Conservation (phyloP, 2,797 vertebrate genomes). For the Threskiornis aethiopicus region DNA sequence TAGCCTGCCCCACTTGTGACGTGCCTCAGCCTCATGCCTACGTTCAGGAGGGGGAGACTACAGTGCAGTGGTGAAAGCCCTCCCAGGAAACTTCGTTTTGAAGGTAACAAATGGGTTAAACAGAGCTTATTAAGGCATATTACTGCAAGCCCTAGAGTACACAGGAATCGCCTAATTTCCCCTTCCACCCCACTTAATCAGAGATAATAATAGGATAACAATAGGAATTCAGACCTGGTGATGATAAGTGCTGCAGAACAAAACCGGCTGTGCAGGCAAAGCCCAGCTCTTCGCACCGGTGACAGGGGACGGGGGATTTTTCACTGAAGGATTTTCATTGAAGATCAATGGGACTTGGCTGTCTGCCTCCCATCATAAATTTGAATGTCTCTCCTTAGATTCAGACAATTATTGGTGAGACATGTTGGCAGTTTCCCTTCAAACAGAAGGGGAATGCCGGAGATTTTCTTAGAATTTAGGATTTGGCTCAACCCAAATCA, state of each 20-base stretch:
- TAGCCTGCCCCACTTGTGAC: background rate
- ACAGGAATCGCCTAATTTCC: background rate
- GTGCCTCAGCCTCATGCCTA: background rate
- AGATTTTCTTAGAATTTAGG: slow-evolving; percentile 21
- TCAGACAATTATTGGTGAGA: slow-evolving; percentile 11
- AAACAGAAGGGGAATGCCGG: background rate
- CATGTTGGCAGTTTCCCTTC: slow-evolving; percentile 39
- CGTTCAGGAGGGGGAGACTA: background rate
- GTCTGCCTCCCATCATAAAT: slow-evolving; percentile 14
- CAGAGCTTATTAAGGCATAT: background rate
- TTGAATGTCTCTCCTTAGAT: background rate
- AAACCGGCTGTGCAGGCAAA: background rate
- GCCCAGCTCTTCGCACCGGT: background rate
- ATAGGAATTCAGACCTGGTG: background rate
- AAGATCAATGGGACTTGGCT: slow-evolving; percentile 47
- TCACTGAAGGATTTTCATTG: background rate
- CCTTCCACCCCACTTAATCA: background rate
- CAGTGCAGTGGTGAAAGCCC: background rate
- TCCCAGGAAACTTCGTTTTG: background rate
- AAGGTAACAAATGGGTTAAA: background rate
- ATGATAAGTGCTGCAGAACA: background rate
- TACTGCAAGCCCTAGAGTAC: background rate
- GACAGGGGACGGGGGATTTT: background rate
- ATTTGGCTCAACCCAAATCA: background rate
- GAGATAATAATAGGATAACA: background rate